Base-by-base conservation (phyloP, 1,140 invertebrate genomes). In the Chelonus insularis region DNA sequence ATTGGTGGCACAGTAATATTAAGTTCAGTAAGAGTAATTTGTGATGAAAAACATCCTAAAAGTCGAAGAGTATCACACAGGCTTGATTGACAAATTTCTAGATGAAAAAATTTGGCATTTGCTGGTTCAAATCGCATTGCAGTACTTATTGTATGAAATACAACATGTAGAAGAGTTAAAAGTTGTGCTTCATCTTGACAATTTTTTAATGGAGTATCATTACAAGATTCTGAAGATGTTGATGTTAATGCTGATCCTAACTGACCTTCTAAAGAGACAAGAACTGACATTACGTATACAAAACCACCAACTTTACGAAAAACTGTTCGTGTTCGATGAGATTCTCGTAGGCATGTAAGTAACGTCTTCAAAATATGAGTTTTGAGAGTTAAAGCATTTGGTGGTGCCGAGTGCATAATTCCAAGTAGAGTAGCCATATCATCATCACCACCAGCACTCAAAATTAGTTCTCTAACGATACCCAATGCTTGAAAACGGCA, bases 41-140 rank as follows among this genome's bases (percentile, higher is more conserved):
- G 84, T 37, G 82, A 82, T 1, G 88, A 88, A 76, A 97, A 98
- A 81, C 95, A 97, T 36, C 96, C 95, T 20, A 99, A 82, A 21
- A 96, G 84, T 41, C 94, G 84, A 36, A 99, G 82, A 2, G 95
- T 95, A 74, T 98, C 93, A 75, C 94, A 95, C 7, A 98, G 82
- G 72, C 92, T 95, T 52, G 93, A 93, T 78, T 91, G 91, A 73
- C 95, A 95, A 57, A 97, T 92, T 89, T 99, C 96, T 58, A 94
- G 90, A 72, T 96, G 89, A 85, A 99, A 99, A 83, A 97, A 97
- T 77, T 97, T 97, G 0, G 97, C 97, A 83, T 99, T 99, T 1
- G 96, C 96, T 1, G 97, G 97, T 81, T 99, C 97, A 79, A 97
- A 99, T 70, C 97, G 85, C 96, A 99, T 99, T 2, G 96, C 96